Conservation (phyloP, 2,888 invertebrate genomes). For the Pharmacophagus antenor region DNA sequence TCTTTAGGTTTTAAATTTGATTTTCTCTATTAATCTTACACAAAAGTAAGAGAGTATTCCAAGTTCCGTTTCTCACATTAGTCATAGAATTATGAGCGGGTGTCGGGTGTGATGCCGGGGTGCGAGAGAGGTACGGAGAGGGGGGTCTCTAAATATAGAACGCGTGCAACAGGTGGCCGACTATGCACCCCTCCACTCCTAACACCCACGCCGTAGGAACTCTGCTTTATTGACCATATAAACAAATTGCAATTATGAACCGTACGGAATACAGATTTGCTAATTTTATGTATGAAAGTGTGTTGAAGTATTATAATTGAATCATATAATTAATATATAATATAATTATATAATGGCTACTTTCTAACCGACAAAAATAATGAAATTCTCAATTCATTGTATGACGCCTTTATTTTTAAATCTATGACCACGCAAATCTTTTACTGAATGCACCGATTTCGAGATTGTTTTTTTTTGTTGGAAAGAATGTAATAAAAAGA, state of each 20-base stretch:
- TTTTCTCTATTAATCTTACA: background rate
- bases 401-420: too few species aligned
- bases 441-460: too few species aligned
- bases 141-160: conserved; percentile 62
- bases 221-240: conserved; percentile 31
- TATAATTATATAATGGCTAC: too few species aligned
- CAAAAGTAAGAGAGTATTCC: conserved; percentile 30
- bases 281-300: too few species aligned
- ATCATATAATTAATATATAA: too few species aligned
- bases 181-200: conserved; percentile 49
- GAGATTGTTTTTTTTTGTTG: too few species aligned
- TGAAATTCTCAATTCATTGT: too few species aligned
- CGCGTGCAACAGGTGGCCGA: conserved; percentile 69
- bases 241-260: conserved; percentile 25
- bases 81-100: conserved; percentile 73
- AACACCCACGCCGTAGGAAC: conserved; percentile 37
- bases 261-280: background rate
- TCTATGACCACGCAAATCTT: too few species aligned
- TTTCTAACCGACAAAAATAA: too few species aligned
- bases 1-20: background rate
- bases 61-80: conserved; percentile 62
- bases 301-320: too few species aligned
- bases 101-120: conserved; percentile 47
- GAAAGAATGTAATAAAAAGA: too few species aligned
- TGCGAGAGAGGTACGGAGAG: conserved; percentile 35